These are phyloP conservation scores for Suillia variegata DNA, from an alignment of 2,888 invertebrate species.

Conservation along the genomic window DNA sequence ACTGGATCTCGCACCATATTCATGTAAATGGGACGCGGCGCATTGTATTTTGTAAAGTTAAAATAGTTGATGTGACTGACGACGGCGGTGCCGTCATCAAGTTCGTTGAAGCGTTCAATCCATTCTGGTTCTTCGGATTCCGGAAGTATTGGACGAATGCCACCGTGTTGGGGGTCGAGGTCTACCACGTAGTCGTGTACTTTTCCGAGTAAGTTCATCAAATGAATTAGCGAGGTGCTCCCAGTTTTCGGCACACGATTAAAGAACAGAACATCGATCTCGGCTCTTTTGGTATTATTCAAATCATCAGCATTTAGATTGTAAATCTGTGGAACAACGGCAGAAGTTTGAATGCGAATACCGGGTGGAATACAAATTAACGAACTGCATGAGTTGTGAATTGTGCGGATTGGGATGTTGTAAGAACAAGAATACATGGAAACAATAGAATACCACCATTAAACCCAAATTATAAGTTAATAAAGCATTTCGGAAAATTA, in stretches of 20 bases:
- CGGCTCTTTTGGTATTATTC: slow-evolving; percentile 80
- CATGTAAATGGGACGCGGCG: slow-evolving; percentile 83
- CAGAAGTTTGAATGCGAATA: slow-evolving; percentile 26
- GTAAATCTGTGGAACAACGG: slow-evolving; percentile 59
- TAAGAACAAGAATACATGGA: too few relatives aligned
- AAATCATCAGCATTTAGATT: slow-evolving; percentile 71
- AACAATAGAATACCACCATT: too few relatives aligned
- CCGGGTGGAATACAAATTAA: too few relatives aligned
- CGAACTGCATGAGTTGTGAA: too few relatives aligned
- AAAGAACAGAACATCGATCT: slow-evolving; percentile 72
- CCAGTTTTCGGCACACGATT: slow-evolving; percentile 59
- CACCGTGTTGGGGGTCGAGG: slow-evolving; percentile 48
- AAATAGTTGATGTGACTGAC: slow-evolving; percentile 54
- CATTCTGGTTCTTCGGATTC: slow-evolving; percentile 39
- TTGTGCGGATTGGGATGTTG: too few relatives aligned
- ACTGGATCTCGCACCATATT: slow-evolving; percentile 90
- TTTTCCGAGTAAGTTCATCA: slow-evolving; percentile 48
- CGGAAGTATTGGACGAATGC: slow-evolving; percentile 40
- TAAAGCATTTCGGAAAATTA: too few relatives aligned
- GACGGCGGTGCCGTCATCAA: slow-evolving; percentile 48
- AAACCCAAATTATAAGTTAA: too few relatives aligned
- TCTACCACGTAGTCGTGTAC: slow-evolving; percentile 47
- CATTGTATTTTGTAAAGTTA: slow-evolving; percentile 64
- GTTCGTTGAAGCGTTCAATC: slow-evolving; percentile 45
- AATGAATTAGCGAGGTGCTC: slow-evolving; percentile 47